Conservation (phyloP, 2,888 invertebrate genomes). For the Troides aeacus region DNA sequence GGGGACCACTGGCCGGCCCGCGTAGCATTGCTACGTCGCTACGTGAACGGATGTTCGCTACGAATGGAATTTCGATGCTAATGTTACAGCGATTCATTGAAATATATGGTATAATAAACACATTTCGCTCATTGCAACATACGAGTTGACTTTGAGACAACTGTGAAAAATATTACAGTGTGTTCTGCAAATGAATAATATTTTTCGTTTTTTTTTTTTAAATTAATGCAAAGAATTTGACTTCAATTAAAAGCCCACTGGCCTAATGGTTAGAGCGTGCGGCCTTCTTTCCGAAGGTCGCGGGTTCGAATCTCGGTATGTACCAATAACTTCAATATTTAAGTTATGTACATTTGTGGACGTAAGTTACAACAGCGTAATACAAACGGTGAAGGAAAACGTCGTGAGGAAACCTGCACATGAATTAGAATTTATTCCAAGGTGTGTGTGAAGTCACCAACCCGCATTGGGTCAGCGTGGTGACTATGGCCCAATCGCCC, state of each 20-base stretch:
- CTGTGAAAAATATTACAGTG: neutral
- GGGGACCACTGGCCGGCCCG: slow-evolving; percentile 46
- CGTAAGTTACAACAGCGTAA: too few relatives aligned
- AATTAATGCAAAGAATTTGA: neutral
- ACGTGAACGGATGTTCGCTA: slow-evolving; percentile 48
- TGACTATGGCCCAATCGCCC: too few relatives aligned
- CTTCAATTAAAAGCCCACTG: neutral
- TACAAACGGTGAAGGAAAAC: too few relatives aligned
- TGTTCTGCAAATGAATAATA: neutral
- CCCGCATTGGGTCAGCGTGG: too few relatives aligned
- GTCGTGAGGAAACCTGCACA: too few relatives aligned
- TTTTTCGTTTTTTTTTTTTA: neutral
- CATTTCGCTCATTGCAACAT: slow-evolving; percentile 6
- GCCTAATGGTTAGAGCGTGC: too few relatives aligned
- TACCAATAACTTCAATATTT: too few relatives aligned
- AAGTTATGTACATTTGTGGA: too few relatives aligned
- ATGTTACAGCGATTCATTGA: slow-evolving; percentile 21
- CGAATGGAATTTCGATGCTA: slow-evolving; percentile 50
- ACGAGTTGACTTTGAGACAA: neutral
- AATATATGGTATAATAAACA: slow-evolving; percentile 16
- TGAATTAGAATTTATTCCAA: too few relatives aligned
- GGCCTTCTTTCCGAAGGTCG: too few relatives aligned
- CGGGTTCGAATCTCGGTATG: too few relatives aligned
- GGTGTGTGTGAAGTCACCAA: too few relatives aligned
- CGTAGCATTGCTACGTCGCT: slow-evolving; percentile 37